A percentile compares a stretch with the other conserved stretches of the same genome.
Conservation (phyloP, 2,797 vertebrate genomes). For the Ceyx erithaca region DNA sequence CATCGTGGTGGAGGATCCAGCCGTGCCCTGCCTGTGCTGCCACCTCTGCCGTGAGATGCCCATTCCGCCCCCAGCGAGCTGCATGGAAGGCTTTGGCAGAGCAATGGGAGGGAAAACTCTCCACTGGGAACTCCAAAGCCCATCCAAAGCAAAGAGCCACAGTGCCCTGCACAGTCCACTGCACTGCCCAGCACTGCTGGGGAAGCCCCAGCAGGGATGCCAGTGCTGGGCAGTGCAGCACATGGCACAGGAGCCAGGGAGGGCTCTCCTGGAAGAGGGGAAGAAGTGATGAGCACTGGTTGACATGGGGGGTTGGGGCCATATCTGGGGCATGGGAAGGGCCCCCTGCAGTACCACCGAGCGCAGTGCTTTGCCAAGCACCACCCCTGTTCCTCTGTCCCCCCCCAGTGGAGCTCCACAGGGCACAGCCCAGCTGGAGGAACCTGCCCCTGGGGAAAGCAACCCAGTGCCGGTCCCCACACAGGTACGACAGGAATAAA, state of each 20-base stretch:
- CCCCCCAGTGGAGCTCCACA: rapidly evolving
- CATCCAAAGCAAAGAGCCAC: not conserved
- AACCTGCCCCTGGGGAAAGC: rapidly evolving
- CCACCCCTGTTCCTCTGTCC: not conserved
- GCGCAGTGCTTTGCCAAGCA: not conserved
- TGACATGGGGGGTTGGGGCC: not conserved
- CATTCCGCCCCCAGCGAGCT: not conserved
- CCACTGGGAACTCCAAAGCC: not conserved
- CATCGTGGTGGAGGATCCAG: rapidly evolving
- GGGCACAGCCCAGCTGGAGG: rapidly evolving
- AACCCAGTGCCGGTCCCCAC: rapidly evolving
- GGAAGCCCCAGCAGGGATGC: not conserved
- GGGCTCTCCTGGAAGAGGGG: not conserved
- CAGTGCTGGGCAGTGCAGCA: not conserved
- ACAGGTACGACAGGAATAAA: conserved; percentile 84
- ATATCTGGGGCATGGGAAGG: rapidly evolving
- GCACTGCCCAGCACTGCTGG: rapidly evolving
- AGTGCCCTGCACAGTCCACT: too few relatives aligned
- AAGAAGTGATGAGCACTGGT: rapidly evolving
- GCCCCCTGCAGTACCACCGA: not conserved
- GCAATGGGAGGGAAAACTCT: not conserved
- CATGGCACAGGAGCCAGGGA: rapidly evolving
- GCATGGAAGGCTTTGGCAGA: not conserved
- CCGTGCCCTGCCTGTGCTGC: not conserved
- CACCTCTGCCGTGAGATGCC: rapidly evolving